Evolutionary conservation across 2,797 vertebrate species (phyloP), one percentile per base, ranked within the genome.

Genomic region (Percopsis omiscomaycus): DNA sequence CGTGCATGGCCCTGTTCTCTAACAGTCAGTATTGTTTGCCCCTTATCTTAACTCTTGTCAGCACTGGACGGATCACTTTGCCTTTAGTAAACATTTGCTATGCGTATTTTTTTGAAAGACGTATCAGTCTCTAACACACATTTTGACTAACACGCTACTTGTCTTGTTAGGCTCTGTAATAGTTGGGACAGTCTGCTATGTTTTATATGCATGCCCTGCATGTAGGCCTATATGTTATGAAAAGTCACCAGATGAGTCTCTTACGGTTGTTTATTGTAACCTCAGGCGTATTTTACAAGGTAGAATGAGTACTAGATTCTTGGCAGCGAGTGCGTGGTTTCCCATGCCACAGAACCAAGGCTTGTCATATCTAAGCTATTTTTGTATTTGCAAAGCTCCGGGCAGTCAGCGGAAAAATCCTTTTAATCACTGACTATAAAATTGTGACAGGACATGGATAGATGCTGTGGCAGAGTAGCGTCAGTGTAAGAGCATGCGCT

Each of bases 171-270:
- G 5, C 32, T 37, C 44, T 64, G 46, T 22, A 27, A 47, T 29
- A 12, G 49, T 56, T 74, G 9, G 42, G 49, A 42, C 47, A 61
- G 64, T 27, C 6, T 28, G 28, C 55, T 51, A 45, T 32, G 1
- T 45, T 29, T 29, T 14, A 2, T 5, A 6, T 48, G 30, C 22
- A 22, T 22, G 22, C 22, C 22, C 22, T 22, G 22, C 22, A 22
- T 22, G 22, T 22, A 22, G 22, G 22, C 22, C 22, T 68, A 4
- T 47, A 9, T 16, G 69, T 50, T 27, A 66, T 57, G 55, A 71
- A 1, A 10, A 73, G 51, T 29, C 44, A 74, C 52, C 46, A 57
- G 0, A 85, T 84, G 70, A 82, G 47, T 87, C 66, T 77, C 14
- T 53, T 54, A 6, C 44, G 6, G 29, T 3, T 79, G 74, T 64